Evolutionary conservation across 2,797 vertebrate genomes (phyloP).

Genomic region (Allobates femoralis): DNA sequence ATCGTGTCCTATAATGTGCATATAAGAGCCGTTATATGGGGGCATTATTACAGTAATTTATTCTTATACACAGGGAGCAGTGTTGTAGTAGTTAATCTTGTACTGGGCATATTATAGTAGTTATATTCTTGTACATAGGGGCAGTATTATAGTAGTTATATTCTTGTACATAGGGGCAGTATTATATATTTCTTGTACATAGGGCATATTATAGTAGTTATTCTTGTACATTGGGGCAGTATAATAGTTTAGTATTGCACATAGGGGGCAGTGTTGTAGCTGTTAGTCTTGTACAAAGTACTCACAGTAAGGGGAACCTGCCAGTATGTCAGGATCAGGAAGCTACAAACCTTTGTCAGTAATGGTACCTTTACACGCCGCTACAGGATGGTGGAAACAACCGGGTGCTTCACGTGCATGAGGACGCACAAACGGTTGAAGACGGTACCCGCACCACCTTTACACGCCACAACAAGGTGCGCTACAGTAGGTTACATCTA

Average conservation of each 20-base stretch:
- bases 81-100: neutral
- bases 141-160: slow-evolving; percentile 12
- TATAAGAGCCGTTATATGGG: neutral
- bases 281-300: neutral
- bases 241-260: neutral
- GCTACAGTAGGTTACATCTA: too few relatives aligned
- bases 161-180: neutral
- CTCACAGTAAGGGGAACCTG: too few relatives aligned
- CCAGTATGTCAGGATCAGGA: too few relatives aligned
- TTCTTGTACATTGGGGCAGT: neutral
- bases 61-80: neutral
- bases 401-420: too few relatives aligned
- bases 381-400: too few relatives aligned
- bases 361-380: too few relatives aligned
- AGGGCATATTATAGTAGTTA: neutral
- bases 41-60: neutral
- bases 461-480: too few relatives aligned
- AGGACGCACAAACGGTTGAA: too few relatives aligned
- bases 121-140: neutral
- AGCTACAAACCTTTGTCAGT: too few relatives aligned
- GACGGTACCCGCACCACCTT: too few relatives aligned
- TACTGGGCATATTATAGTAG: neutral
- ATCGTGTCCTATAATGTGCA: neutral
- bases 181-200: slow-evolving; percentile 10
- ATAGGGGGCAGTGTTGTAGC: neutral